Evolutionary conservation across 2,888 invertebrate genomes (phyloP).

Genomic region (Apodemia zela): DNA sequence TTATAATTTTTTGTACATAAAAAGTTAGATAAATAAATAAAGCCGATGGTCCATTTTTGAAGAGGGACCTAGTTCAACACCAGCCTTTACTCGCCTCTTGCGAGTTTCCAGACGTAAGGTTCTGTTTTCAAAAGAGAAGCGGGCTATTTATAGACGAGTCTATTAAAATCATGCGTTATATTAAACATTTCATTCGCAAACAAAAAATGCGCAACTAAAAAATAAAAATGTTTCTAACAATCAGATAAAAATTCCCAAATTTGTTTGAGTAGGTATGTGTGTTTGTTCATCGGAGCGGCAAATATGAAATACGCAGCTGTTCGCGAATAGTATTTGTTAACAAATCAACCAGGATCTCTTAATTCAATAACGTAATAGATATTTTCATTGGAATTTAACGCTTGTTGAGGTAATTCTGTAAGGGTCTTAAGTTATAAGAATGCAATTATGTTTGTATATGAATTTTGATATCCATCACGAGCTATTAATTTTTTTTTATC

Average conservation of each 20-base stretch:
- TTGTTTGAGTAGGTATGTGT: slow-evolving; percentile 10
- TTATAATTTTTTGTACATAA: too few species aligned
- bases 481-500: too few species aligned
- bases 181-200: background rate
- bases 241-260: background rate
- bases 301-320: slow-evolving; percentile 29
- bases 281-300: slow-evolving; percentile 25
- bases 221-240: background rate
- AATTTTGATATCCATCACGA: background rate
- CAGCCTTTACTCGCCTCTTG: too few species aligned
- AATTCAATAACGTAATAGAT: slow-evolving; percentile 7
- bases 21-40: too few species aligned
- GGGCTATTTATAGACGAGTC: background rate
- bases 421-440: slow-evolving; percentile 11
- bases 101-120: too few species aligned
- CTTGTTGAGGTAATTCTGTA: background rate
- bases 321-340: slow-evolving; percentile 19
- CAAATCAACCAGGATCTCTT: slow-evolving; percentile 24
- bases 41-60: too few species aligned
- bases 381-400: slow-evolving; percentile 14
- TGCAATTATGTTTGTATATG: background rate
- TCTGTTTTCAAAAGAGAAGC: too few species aligned
- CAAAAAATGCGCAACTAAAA: background rate
- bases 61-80: too few species aligned
- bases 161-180: background rate